phyloP scores from a whole-genome alignment of 2,888 invertebrate species.

The Masnerella sp. region DNA sequence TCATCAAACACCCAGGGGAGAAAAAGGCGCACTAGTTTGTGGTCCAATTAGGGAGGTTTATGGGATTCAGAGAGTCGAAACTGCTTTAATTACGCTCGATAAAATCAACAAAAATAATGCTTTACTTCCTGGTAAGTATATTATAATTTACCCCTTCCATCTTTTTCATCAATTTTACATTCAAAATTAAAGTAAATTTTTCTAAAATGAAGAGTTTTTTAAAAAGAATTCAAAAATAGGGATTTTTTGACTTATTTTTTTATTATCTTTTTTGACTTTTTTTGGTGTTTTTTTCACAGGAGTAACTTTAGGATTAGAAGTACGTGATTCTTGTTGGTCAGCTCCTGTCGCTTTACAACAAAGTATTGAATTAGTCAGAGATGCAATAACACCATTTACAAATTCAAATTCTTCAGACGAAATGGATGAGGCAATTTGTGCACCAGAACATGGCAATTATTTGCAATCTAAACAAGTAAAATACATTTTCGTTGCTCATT shows the following conservation, averaged over 20 bases:
- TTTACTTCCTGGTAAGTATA: constrained; percentile 63
- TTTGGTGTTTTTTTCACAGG: constrained; percentile 64
- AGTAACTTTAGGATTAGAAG: constrained; percentile 83
- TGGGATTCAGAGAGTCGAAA: constrained; percentile 70
- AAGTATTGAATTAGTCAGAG: constrained; percentile 86
- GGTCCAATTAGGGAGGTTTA: constrained; percentile 68
- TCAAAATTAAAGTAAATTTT: too few relatives aligned
- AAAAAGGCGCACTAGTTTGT: constrained; percentile 67
- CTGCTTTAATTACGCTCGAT: constrained; percentile 78
- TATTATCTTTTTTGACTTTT: too few relatives aligned
- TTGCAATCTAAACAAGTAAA: constrained; percentile 4
- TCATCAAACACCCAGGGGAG: constrained; percentile 67
- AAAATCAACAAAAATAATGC: constrained; percentile 80
- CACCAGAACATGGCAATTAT: background rate
- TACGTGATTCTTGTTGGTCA: constrained; percentile 90
- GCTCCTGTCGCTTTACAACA: constrained; percentile 88
- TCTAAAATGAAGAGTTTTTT: too few relatives aligned
- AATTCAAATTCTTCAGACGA: constrained; percentile 62
- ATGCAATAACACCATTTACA: constrained; percentile 79
- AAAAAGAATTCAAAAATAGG: too few relatives aligned
- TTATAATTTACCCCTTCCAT: too few relatives aligned
- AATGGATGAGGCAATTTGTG: constrained; percentile 43
- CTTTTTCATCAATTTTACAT: too few relatives aligned
- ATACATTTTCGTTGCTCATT: too few relatives aligned
- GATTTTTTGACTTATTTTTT: too few relatives aligned